Evolutionary conservation across 2,797 vertebrate genomes (phyloP), one percentile per base, ranked within the genome.

Genomic region (Clarias laeviceps): DNA sequence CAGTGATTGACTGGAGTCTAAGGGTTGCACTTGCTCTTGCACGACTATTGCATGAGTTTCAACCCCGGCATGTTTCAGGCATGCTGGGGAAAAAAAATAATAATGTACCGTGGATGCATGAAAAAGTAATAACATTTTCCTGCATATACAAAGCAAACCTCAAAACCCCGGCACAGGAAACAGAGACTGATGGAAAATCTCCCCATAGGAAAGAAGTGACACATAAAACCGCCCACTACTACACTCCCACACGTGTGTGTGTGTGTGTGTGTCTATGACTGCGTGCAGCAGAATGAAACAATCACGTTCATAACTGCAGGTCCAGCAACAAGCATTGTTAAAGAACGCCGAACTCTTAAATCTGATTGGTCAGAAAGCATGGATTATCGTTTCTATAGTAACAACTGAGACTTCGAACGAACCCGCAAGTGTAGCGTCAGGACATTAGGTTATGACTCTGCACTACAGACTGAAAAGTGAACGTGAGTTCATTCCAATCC

Each of bases 181-280:
- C 91, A 91, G 93, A 95, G 94, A 93, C 94, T 94, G 96, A 95
- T 95, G 97, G 97, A 99, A 99, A 97, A 96, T 97, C 93, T 97
- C 96, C 96, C 95, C 96, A 95, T 96, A 97, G 94, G 97, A 96
- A 96, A 95, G 94, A 90, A 89, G 91, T 92, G 92, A 96, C 95
- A 96, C 95, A 95, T 93, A 92, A 92, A 92, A 92, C 95, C 95
- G 93, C 97, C 97, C 94, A 97, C 97, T 94, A 94, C 90, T 91
- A 91, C 91, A 93, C 96, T 95, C 95, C 95, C 95, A 95, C 96
- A 86, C 86, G 5, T 6, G 3, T 62, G 34, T 68, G 24, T 70
- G 45, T 66, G 84, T 59, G 72, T 45, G 80, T 83, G 65, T 68
- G 66, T 65, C 64, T 81, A 56, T 54, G 74, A 83, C n/a, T 34